phyloP scores from a whole-genome alignment of 2,113 vertebrate genomes.

The Heloderma charlesbogerti region DNA sequence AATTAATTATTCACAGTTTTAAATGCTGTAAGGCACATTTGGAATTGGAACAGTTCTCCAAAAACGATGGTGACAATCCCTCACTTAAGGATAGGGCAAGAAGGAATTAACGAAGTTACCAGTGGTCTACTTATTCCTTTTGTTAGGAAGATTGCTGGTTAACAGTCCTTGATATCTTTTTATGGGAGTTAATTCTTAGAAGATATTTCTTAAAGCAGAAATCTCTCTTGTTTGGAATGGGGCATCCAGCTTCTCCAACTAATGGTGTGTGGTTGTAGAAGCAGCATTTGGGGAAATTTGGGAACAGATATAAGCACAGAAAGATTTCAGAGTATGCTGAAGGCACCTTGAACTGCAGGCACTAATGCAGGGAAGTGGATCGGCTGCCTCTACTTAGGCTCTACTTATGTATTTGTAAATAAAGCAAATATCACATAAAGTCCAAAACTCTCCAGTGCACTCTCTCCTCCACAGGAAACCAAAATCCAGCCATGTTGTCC shows the following conservation, averaged over 20 bases:
- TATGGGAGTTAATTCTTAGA: background rate
- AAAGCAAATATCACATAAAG: background rate
- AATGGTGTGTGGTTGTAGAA: background rate
- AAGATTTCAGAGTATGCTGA: background rate
- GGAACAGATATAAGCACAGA: background rate
- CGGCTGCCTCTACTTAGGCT: background rate
- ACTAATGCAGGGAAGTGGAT: background rate
- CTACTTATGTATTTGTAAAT: background rate
- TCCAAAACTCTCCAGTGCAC: background rate
- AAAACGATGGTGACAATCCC: background rate
- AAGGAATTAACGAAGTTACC: background rate
- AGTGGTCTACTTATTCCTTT: background rate
- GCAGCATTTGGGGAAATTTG: background rate
- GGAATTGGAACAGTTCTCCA: background rate
- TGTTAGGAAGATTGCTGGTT: background rate
- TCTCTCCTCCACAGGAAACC: background rate
- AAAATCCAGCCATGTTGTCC: background rate
- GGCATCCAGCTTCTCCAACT: background rate
- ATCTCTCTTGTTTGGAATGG: background rate
- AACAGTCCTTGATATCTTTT: background rate
- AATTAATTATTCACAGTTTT: conserved; percentile 10
- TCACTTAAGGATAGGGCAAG: background rate
- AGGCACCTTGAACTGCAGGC: background rate
- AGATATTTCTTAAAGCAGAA: background rate
- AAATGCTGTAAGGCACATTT: background rate